Evolutionary conservation across 2,113 vertebrate species (phyloP).

Genomic region (Gymnorhina tibicen): DNA sequence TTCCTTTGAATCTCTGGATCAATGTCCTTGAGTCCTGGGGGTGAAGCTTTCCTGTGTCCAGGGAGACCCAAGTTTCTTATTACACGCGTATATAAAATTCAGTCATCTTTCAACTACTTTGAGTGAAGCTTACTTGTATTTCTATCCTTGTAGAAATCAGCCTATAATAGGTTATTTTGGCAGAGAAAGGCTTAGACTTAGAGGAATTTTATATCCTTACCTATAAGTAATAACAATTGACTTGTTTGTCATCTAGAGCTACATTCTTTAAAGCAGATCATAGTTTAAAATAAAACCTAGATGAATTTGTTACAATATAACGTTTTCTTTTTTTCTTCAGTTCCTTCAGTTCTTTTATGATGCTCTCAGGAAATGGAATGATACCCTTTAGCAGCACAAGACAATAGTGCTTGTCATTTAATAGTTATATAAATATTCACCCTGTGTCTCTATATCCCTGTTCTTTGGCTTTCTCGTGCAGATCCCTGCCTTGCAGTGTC

Average conservation of each 20-base stretch:
- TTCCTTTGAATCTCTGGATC: background rate
- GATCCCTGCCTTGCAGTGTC: background rate
- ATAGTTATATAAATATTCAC: background rate
- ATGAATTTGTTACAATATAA: background rate
- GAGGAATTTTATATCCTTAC: background rate
- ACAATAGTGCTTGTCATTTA: background rate
- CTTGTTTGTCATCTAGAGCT: background rate
- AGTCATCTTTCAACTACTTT: background rate
- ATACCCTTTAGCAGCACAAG: background rate
- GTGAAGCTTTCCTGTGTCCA: background rate
- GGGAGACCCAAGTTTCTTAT: background rate
- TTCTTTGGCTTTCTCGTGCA: background rate
- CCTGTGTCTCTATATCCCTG: background rate
- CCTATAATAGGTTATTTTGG: background rate
- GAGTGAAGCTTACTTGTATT: background rate
- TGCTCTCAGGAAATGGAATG: background rate
- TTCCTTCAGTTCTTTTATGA: background rate
- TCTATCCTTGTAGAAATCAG: background rate
- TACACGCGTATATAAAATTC: background rate
- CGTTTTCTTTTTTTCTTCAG: background rate
- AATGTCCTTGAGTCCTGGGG: background rate
- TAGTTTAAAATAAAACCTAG: background rate
- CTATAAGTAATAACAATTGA: background rate
- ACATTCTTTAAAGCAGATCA: background rate
- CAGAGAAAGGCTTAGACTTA: background rate